Base-by-base conservation (phyloP, 2,797 vertebrate species). In the Rousettus madagascariensis region DNA sequence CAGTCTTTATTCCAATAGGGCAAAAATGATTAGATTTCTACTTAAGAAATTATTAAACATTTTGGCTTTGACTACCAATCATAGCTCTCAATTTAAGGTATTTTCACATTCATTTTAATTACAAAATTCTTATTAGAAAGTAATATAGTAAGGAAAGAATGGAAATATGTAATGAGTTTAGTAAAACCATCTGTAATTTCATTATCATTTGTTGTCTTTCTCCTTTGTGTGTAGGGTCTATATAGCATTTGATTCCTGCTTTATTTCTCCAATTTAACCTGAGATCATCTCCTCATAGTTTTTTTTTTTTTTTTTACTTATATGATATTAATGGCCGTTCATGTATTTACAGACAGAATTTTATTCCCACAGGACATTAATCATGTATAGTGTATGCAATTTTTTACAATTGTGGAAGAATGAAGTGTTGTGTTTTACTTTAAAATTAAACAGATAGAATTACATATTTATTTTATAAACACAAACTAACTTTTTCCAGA, bases 101-200 rank as follows among this genome's bases (percentile, higher is more conserved):
- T 80, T 92, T 95, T 95, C 46, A 91, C 63, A 84, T 86, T 95
- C 11, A n/a, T 74, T 83, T 87, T 66, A 85, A 84, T 20, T 49
- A 41, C 61, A 85, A 75, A 80, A 72, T 82, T 41, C 10, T 87
- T 59, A 36, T 20, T 84, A 63, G 74, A 78, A 77, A 51, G 36
- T 90, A 72, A 78, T 86, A 12, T 79, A 79, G 43, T 55, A 74
- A 88, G 69, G 20, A 17, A 93, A 86, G 41, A 86, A 92, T 75
- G 69, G 8, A 86, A 86, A 79, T 68, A 38, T 63, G 16, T 43
- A 82, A 77, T 43, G 6, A 5, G 43, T 72, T 93, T 80, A 66
- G 43, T 57, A 74, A 78, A 91, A 36, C 46, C 19, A 15, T 55
- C n/a, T 83, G 19, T 68, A 53, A 68, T 86, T 78, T 93, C 17